Conservation (phyloP, 2,113 vertebrate genomes). For the Cyanoderma ruficeps region DNA sequence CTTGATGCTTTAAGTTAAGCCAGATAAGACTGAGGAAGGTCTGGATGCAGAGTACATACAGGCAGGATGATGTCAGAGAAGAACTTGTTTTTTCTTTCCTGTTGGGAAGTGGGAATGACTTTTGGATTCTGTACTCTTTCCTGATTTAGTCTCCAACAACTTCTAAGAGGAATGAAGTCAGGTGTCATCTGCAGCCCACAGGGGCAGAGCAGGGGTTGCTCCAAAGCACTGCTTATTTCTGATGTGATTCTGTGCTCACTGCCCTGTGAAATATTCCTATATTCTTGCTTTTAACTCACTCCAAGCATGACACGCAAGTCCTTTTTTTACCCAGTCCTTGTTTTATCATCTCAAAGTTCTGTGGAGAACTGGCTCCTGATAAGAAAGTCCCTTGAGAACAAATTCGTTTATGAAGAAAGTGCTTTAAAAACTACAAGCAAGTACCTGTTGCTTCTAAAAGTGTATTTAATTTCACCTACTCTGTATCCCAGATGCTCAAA, state of each 20-base stretch:
- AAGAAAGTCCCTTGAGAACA: background rate
- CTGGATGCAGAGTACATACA: background rate
- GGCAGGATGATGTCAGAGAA: background rate
- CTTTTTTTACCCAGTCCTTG: background rate
- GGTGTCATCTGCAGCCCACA: background rate
- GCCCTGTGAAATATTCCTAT: background rate
- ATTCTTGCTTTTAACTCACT: background rate
- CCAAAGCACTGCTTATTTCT: background rate
- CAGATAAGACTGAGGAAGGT: background rate
- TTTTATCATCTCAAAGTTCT: background rate
- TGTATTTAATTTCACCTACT: background rate
- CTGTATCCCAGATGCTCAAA: background rate
- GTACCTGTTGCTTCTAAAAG: background rate
- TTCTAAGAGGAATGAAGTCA: background rate
- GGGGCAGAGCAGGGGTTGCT: background rate
- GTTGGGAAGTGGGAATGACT: background rate
- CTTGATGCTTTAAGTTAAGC: background rate
- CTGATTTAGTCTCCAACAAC: background rate
- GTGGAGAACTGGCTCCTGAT: background rate
- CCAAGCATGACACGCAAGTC: background rate
- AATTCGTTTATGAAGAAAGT: background rate
- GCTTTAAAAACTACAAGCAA: background rate
- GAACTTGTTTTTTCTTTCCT: background rate
- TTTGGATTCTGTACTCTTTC: background rate
- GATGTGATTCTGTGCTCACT: background rate